Base-by-base conservation (phyloP, 37 sponge, comb jelly and placozoan genomes). In the Geodia barretti region DNA sequence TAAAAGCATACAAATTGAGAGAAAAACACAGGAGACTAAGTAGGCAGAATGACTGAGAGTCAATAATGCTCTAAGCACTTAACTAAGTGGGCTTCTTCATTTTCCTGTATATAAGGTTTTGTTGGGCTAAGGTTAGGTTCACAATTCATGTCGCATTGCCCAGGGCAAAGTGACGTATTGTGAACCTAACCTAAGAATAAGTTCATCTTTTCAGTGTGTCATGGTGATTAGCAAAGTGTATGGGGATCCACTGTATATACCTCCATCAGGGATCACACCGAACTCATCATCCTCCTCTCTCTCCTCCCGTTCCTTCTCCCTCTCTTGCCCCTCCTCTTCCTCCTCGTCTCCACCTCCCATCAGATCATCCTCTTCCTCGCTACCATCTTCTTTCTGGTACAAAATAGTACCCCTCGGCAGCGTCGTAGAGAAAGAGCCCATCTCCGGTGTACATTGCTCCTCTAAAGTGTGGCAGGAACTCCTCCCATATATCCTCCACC, bases 401-500 rank as follows among this genome's bases (percentile, higher is more conserved):
- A 20, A 28, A 25, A 68, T 68, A 68, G 20, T 68, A 3, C 30
- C 4, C 69, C 30, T 28, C 1, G 32, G 34, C 30, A 68, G 69
- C 5, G 30, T 30, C 34, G 30, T 31, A 28, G 20, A 28, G 20
- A 68, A 28, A 68, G 35, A 29, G 20, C 32, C 69, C 1, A 14
- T 47, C 54, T 68, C 69, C 69, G 30, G 1, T 19, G 14, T 34
- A 30, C 20, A 34, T 31, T 23, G 28, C 32, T 3, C 20, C 69
- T 68, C 79, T 41, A 60, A 80, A 70, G 41, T 88, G 63, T 2
- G 78, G 41, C 62, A 83, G 79, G 24, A 35, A n/a, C 0, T 26
- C 28, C 3, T 70, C 71, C 88, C 88, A 88, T 32, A 88, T 37
- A 34, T 88, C 79, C 41, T 39, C 73, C 23, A 83, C 47, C 36